Conservation (phyloP, 2,113 vertebrate species). For the Amblyopsis rosae region DNA sequence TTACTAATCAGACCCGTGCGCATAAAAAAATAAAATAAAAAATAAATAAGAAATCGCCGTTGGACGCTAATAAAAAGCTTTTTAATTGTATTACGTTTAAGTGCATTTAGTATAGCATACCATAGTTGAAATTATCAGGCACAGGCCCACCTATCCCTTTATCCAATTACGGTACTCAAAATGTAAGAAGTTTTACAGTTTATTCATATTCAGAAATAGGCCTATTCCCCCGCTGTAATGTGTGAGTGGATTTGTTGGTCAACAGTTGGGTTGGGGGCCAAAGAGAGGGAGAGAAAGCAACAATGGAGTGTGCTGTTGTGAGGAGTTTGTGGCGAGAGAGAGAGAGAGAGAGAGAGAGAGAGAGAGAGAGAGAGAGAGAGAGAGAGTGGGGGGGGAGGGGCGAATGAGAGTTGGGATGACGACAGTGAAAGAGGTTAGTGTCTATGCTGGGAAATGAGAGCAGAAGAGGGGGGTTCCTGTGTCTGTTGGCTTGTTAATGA, state of each 20-base stretch:
- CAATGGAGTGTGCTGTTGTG: slow-evolving; percentile 83
- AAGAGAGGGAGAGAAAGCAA: slow-evolving; percentile 64
- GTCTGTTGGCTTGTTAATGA: slow-evolving; percentile 74
- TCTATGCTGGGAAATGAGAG: slow-evolving; percentile 75
- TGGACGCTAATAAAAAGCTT: background rate
- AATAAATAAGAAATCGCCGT: no score
- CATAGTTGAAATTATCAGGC: no score
- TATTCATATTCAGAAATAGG: slow-evolving; percentile 86
- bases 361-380: slow-evolving; percentile 56
- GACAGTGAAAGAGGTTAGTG: slow-evolving; percentile 76
- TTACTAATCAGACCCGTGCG: background rate
- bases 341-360: slow-evolving; percentile 58
- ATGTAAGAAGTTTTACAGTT: slow-evolving; percentile 22
- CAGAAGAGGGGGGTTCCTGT: slow-evolving; percentile 55
- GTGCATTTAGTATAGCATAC: background rate
- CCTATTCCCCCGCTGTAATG: slow-evolving; percentile 70
- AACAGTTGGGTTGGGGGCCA: slow-evolving; percentile 73
- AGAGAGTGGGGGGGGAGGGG: no score
- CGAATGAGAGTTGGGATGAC: slow-evolving; percentile 67
- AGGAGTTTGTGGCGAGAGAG: slow-evolving; percentile 58
- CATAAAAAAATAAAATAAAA: background rate
- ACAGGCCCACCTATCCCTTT: no score
- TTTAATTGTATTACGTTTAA: background rate
- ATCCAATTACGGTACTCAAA: background rate
- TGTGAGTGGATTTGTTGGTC: slow-evolving; percentile 74